Conservation (phyloP, 1,140 invertebrate genomes). For the Nasonia vitripennis region DNA sequence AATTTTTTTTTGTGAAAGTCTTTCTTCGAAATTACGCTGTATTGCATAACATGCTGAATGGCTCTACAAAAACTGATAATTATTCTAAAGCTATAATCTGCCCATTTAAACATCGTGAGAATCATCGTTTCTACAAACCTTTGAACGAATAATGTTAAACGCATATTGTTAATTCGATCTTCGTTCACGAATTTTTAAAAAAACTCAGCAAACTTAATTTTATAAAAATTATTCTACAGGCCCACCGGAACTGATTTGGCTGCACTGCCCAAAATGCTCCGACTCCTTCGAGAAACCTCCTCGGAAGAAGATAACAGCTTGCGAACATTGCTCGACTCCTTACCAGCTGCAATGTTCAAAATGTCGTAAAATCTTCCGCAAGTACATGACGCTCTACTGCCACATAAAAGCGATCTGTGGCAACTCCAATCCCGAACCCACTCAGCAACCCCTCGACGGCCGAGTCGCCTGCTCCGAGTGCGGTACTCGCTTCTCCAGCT, state of each 20-base stretch:
- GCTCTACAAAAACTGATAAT: no score
- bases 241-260: conserved; percentile 31
- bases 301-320: conserved; percentile 7
- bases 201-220: background rate
- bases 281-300: conserved; percentile 11
- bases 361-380: conserved; percentile 40
- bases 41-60: no score
- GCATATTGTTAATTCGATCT: no score
- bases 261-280: conserved; percentile 26
- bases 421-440: background rate
- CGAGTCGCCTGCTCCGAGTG: conserved; percentile 25
- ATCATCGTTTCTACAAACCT: no score
- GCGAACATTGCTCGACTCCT: background rate
- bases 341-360: conserved; percentile 34
- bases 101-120: no score
- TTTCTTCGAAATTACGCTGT: no score
- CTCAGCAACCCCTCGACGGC: background rate
- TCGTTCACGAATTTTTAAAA: no score
- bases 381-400: conserved; percentile 45
- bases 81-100: no score
- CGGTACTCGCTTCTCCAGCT: conserved; percentile 26
- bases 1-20: no score
- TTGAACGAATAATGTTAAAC: no score
- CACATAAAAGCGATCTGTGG: conserved; percentile 46
- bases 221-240: background rate